Base-by-base conservation (phyloP, 2,888 invertebrate species). In the Aromia moschata region DNA sequence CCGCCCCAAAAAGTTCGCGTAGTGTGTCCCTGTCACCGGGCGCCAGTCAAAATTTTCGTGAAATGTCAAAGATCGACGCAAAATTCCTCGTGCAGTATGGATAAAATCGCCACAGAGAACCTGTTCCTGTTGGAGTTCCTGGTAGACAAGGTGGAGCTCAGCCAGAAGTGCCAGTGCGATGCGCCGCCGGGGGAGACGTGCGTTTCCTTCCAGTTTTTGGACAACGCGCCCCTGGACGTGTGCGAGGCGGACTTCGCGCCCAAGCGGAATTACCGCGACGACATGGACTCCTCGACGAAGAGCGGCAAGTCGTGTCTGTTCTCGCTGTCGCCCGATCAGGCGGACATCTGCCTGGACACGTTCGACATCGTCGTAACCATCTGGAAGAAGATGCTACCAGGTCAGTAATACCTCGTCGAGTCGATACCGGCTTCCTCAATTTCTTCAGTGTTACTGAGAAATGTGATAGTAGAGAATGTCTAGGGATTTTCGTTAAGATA, bases 251-350 rank as follows among this genome's bases (percentile, higher is more conserved):
- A 87, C 47, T 77, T 80, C 45, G 60, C 73, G 0, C 77, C 79
- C 0, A 73, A 78, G 70, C 69, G 57, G 60, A 77, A 55, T 45
- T 66, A 69, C 58, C 61, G 69, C 37, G 36, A 60, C 46, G 77
- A 81, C 1, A 82, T 83, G 40, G 54, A 55, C 9, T 70, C 64
- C 2, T 77, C 81, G 0, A 84, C 87, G 56, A 86, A 86, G 71
- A 87, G 82, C 65, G 89, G 89, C 17, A 89, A 88, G 75, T 89
- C 89, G 0, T 88, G 88, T 67, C 78, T 89, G n/a, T 89, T 89
- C 71, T 87, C 87, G 0, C 76, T 89, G 2, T 84, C 85, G 17
- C 82, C 84, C 38, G 67, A 74, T 4, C 84, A 86, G 20, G 84
- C 88, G 0, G 71, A 72, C n/a, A 77, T 81, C 38, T 85, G 85